phyloP scores from a whole-genome alignment of 2,888 invertebrate genomes.

The Athalia cordata region DNA sequence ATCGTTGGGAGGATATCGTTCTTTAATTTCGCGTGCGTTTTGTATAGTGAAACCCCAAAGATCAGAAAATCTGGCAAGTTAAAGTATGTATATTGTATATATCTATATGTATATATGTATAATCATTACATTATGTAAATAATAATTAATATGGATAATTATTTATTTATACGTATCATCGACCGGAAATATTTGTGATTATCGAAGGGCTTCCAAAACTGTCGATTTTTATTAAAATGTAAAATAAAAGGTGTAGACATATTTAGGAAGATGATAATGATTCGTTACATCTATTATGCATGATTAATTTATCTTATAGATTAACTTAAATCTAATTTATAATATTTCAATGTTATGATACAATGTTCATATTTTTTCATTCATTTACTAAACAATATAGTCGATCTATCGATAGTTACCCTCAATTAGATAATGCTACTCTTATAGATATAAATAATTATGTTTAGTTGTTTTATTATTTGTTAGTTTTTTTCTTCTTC shows the following conservation, averaged over 20 bases:
- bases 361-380: too few species aligned
- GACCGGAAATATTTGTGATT: too few species aligned
- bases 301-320: background rate
- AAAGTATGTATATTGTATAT: background rate
- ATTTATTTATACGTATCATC: background rate
- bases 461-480: too few species aligned
- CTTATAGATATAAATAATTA: too few species aligned
- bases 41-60: background rate
- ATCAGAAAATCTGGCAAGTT: conserved; percentile 10
- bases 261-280: conserved; percentile 4
- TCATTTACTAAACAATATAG: too few species aligned
- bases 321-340: too few species aligned
- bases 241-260: background rate
- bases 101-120: background rate
- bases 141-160: background rate
- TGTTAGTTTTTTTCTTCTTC: too few species aligned
- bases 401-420: too few species aligned
- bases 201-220: too few species aligned
- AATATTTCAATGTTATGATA: too few species aligned
- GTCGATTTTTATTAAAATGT: background rate
- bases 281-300: background rate
- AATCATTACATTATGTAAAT: background rate
- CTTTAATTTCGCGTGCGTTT: background rate
- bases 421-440: too few species aligned
- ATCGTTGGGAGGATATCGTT: background rate